Base-by-base conservation (phyloP, 2,888 invertebrate genomes). In the Lepidochrysops patricia region DNA sequence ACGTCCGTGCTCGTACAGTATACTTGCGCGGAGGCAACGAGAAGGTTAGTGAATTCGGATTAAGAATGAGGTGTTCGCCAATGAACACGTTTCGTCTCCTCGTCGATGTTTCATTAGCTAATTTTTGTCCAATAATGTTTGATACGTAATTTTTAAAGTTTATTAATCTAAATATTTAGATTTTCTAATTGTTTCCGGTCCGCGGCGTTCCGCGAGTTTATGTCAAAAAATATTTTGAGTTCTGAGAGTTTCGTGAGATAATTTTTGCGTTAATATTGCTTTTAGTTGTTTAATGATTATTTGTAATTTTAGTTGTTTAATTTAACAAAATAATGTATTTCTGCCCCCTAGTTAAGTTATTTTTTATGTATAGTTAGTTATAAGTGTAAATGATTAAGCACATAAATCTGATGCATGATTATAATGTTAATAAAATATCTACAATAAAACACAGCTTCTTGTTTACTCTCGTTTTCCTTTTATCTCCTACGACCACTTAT, bases 361-460 rank as follows among this genome's bases (percentile, higher is more conserved):
- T 87, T 87, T 87, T 84, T 88, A 88, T 89, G 89, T 89, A 89
- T 88, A 89, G 88, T 77, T 89, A 89, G 88, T 87, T 83, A 78
- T 89, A 89, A 86, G 87, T 89, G 87, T 89, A 89, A 84, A 88
- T 88, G 85, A 85, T 76, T 83, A 86, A 88, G 87, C 83, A 87
- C 87, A 80, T 89, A 88, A 81, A 86, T 84, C 87, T 83, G 87
- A 89, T 88, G 88, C 88, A 89, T 89, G 88, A 89, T 88, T 84
- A 85, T 88, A 87, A 88, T 86, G 87, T 89, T 89, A 88, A 87
- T 88, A 87, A 88, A 89, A 88, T 87, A 86, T 86, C 84, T 83
- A 86, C 86, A 83, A 85, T 84, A 87, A 88, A 88, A 87, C 80
- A 80, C 79, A 84, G 34, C 35, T 52, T 27, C 29, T 52, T 58